Evolutionary conservation across 2,888 invertebrate genomes (phyloP), one percentile per base, ranked within the genome.

Genomic region (Malacosoma neustria): DNA sequence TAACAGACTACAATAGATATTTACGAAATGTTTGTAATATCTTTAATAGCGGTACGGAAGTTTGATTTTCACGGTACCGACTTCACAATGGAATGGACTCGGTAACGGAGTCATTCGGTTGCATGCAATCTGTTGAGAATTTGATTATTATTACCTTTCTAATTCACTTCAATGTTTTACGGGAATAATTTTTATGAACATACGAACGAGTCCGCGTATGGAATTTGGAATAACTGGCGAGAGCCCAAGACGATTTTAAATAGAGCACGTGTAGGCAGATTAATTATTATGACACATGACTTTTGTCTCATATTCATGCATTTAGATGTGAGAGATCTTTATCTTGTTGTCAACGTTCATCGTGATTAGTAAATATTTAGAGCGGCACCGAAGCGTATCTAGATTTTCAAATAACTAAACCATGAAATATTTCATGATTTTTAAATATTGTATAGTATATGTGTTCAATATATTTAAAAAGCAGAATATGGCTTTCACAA

Each of bases 151-250:
- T 34, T 34, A 58, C 63, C 57, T 67, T 62, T 67, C 65, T 66
- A 58, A 58, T 60, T 54, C 46, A 53, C 55, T 57, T 49, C 58
- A 58, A 54, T 48, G 55, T 57, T 55, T 55, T 31, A 38, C 34
- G 35, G 42, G 39, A 32, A 48, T 58, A 58, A 57, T 61, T 49
- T 57, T 59, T 63, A 67, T 61, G 67, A 57, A 61, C 59, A 57
- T 60, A 56, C 60, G 53, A 67, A 66, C 60, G 60, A 59, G 61
- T 66, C 71, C 66, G 58, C 68, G 70, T 72, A 72, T 70, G 73
- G 74, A 74, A 73, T 75, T 72, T 73, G 64, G 69, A 71, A 66
- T 73, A 63, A 53, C 68, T 77, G 77, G 77, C 76, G 66, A 45
- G 48, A 49, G 45, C 65, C 77, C 74, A 74, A 74, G 57, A 62